Evolutionary conservation across 2,113 vertebrate genomes (phyloP).

Genomic region (Callaeas wilsoni): DNA sequence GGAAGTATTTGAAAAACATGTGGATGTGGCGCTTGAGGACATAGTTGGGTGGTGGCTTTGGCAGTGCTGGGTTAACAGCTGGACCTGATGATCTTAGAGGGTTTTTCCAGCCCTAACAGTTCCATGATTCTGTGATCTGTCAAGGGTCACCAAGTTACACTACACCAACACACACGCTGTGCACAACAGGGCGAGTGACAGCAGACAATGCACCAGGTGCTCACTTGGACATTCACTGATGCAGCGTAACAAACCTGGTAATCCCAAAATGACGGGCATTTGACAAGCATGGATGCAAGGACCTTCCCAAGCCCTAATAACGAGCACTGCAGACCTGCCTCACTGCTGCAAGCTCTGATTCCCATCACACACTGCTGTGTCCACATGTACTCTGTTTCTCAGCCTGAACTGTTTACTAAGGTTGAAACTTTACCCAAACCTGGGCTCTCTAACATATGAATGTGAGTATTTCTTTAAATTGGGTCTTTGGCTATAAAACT

Average conservation of each 20-base stretch:
- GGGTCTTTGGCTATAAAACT: neutral
- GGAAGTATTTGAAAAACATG: neutral
- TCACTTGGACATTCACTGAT: neutral
- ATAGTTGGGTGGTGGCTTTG: neutral
- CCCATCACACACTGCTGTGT: fast-evolving
- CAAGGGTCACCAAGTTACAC: neutral
- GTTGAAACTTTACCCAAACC: neutral
- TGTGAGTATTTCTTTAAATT: neutral
- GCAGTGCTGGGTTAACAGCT: neutral
- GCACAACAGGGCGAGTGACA: fast-evolving
- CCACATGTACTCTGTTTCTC: neutral
- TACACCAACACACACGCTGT: fast-evolving
- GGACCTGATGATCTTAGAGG: neutral
- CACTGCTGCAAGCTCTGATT: neutral
- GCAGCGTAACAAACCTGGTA: fast-evolving
- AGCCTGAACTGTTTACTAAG: neutral
- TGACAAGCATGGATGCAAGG: neutral
- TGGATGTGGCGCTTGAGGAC: neutral
- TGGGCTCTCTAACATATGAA: neutral
- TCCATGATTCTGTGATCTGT: neutral
- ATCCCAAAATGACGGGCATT: neutral
- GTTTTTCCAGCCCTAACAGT: neutral
- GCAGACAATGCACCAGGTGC: neutral
- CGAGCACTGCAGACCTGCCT: neutral
- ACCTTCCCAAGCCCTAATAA: neutral